Conservation (phyloP, 1,140 invertebrate species). For the Sarcophaga bullata region DNA sequence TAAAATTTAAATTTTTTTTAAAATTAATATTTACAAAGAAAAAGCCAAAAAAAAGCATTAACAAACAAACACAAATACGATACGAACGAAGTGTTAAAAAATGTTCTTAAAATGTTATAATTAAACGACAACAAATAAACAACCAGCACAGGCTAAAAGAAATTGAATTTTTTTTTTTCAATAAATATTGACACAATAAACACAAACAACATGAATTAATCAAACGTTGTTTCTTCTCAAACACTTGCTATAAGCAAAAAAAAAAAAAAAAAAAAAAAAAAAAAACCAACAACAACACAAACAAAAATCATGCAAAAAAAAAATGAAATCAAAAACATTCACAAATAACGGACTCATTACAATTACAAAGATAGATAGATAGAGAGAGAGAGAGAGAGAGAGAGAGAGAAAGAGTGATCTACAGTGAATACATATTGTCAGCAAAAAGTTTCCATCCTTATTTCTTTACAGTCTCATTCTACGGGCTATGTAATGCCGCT, state of each 20-base stretch:
- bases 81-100: background rate
- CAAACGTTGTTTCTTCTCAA: background rate
- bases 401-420: too few relatives aligned
- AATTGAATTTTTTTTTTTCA: background rate
- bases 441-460: too few relatives aligned
- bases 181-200: too few relatives aligned
- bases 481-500: too few relatives aligned
- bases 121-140: background rate
- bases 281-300: background rate
- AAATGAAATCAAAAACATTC: too few relatives aligned
- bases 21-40: background rate
- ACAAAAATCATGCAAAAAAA: too few relatives aligned
- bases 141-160: background rate
- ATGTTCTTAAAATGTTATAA: background rate
- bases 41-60: slow-evolving; percentile 3
- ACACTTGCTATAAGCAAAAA: background rate
- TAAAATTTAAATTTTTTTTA: slow-evolving; percentile 15
- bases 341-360: too few relatives aligned
- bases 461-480: too few relatives aligned
- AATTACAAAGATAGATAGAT: too few relatives aligned
- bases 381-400: too few relatives aligned
- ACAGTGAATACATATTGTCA: too few relatives aligned
- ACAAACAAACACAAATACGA: background rate
- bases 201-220: background rate
- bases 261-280: background rate